A percentile compares a stretch with the other conserved stretches of the same genome.
Conservation (phyloP, 2,888 invertebrate species). For the Andrena fulva region DNA sequence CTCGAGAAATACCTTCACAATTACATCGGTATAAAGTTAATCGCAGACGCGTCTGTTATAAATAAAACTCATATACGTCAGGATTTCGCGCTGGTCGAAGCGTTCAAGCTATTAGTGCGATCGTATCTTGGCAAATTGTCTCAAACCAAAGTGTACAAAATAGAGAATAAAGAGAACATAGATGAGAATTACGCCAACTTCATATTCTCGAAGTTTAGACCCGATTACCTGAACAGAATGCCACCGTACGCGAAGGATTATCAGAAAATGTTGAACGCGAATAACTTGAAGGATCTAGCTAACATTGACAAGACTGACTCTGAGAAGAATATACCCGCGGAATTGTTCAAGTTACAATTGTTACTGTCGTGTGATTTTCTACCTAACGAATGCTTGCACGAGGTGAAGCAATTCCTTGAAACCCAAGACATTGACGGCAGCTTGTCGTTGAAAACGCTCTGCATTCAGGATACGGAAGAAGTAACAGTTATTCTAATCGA, state of each 20-base stretch:
- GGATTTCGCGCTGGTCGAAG: constrained; percentile 85
- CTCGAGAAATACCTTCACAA: constrained; percentile 81
- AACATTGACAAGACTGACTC: constrained; percentile 64
- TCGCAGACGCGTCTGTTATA: constrained; percentile 60
- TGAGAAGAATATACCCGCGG: constrained; percentile 71
- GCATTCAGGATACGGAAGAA: constrained; percentile 85
- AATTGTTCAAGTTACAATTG: constrained; percentile 85
- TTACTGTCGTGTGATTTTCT: constrained; percentile 87
- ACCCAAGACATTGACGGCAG: constrained; percentile 86
- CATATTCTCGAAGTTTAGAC: constrained; percentile 85
- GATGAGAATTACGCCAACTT: constrained; percentile 78
- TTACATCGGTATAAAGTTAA: constrained; percentile 73
- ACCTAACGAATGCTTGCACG: constrained; percentile 86
- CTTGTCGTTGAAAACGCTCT: constrained; percentile 86
- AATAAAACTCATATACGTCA: constrained; percentile 77
- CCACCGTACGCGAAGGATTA: constrained; percentile 83
- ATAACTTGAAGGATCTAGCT: constrained; percentile 68
- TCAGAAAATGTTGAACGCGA: constrained; percentile 69
- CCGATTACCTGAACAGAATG: constrained; percentile 86
- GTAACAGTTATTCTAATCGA: constrained; percentile 86
- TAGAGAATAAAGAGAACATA: constrained; percentile 63
- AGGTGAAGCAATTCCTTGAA: constrained; percentile 88
- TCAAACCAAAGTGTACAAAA: constrained; percentile 78
- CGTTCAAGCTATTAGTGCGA: constrained; percentile 87
- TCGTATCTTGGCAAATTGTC: constrained; percentile 87